Evolutionary conservation across 2,888 invertebrate genomes (phyloP).

Genomic region (Clusia tigrina): DNA sequence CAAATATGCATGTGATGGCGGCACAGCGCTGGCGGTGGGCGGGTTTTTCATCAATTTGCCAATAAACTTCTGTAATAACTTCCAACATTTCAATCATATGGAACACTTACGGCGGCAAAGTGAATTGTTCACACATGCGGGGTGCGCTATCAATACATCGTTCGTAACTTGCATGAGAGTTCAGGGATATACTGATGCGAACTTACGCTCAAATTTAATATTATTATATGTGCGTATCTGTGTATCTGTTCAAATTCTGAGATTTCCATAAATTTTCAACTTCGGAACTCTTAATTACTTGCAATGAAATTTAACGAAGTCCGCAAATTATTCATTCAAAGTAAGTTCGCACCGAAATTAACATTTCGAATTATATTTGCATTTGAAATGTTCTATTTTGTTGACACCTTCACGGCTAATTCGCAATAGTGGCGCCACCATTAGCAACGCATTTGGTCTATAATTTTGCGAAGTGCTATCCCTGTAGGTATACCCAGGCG

Average conservation of each 20-base stretch:
- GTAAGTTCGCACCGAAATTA: not conserved
- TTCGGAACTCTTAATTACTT: not conserved
- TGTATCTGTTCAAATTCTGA: too few relatives aligned
- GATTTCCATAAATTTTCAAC: too few relatives aligned
- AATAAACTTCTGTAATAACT: slow-evolving; percentile 54
- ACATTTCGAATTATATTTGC: slow-evolving; percentile 52
- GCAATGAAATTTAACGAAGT: not conserved
- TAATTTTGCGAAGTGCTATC: not conserved
- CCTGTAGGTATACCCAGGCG: not conserved
- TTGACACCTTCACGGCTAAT: slow-evolving; percentile 41
- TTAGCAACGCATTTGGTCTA: not conserved
- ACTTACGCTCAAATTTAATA: not conserved
- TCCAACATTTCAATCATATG: slow-evolving; percentile 55
- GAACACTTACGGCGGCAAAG: slow-evolving; percentile 35
- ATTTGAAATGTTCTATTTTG: slow-evolving; percentile 51
- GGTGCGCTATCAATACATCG: not conserved
- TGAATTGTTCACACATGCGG: not conserved
- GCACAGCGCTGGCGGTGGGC: not conserved
- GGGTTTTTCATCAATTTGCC: slow-evolving; percentile 49
- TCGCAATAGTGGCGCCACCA: slow-evolving; percentile 5
- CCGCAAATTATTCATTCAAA: not conserved
- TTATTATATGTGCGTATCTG: too few relatives aligned
- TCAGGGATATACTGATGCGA: not conserved
- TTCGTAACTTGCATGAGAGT: not conserved
- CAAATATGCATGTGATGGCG: not conserved